These are phyloP conservation scores for Drosophila crucigera DNA, from an alignment of 2,888 invertebrate genomes.

Conservation along the genomic window DNA sequence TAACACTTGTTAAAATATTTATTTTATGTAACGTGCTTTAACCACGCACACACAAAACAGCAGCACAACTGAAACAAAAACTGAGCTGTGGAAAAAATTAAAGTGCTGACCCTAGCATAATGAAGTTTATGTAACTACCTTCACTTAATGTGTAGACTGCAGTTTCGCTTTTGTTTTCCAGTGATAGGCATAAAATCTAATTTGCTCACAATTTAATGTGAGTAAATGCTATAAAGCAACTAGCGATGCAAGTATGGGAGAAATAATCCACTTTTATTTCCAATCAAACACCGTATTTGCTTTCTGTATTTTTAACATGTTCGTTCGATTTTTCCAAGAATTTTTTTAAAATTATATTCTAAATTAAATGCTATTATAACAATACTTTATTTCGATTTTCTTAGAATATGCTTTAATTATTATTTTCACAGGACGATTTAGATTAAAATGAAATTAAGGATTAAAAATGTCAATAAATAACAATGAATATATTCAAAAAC, in stretches of 20 bases:
- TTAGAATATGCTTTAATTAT: background rate
- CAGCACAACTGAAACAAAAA: slow-evolving; percentile 21
- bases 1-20: slow-evolving; percentile 78
- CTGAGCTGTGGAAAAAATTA: slow-evolving; percentile 41
- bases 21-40: slow-evolving; percentile 56
- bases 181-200: slow-evolving; percentile 11
- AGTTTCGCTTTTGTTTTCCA: slow-evolving; percentile 10
- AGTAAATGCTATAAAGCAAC: background rate
- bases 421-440: no score
- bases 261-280: background rate
- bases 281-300: background rate
- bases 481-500: slow-evolving; percentile 42
- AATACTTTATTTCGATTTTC: background rate
- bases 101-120: slow-evolving; percentile 54
- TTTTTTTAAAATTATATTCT: background rate
- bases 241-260: background rate
- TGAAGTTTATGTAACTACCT: slow-evolving; percentile 30
- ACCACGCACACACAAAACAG: slow-evolving; percentile 15
- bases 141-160: slow-evolving; percentile 32
- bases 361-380: background rate
- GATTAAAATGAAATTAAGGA: background rate
- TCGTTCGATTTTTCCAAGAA: background rate
- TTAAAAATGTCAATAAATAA: background rate
- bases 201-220: slow-evolving; percentile 8
- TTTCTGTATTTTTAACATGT: no score